These are phyloP conservation scores for Schrankia costaestrigalis DNA, from an alignment of 2,888 invertebrate species.

Conservation along the genomic window DNA sequence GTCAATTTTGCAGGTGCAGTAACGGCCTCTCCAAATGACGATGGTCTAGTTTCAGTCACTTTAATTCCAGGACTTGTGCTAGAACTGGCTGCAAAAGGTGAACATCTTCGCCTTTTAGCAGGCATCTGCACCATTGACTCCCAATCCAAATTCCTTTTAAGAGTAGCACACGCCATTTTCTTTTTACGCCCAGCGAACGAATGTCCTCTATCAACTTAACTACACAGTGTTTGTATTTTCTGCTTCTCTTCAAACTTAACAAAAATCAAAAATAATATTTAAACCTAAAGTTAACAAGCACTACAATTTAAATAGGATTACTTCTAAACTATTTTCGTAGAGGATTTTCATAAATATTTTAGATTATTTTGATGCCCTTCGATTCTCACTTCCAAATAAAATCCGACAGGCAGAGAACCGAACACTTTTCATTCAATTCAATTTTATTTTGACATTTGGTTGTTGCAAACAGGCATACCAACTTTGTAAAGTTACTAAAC, in stretches of 20 bases:
- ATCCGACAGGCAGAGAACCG: slow-evolving; percentile 36
- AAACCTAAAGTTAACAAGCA: slow-evolving; percentile 45
- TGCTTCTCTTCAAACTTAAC: slow-evolving; percentile 49
- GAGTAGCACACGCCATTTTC: slow-evolving; percentile 98
- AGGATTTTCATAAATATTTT: slow-evolving; percentile 61
- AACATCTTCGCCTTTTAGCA: slow-evolving; percentile 94
- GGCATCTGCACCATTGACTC: slow-evolving; percentile 94
- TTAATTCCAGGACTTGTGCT: slow-evolving; percentile 76
- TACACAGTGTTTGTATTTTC: slow-evolving; percentile 48
- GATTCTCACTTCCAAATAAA: slow-evolving; percentile 60
- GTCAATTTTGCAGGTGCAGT: slow-evolving; percentile 88
- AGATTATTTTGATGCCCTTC: slow-evolving; percentile 58
- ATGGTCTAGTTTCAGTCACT: slow-evolving; percentile 82
- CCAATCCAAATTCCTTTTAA: slow-evolving; percentile 97
- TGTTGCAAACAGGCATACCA: slow-evolving; percentile 34
- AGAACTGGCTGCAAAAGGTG: slow-evolving; percentile 87
- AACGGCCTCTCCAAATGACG: slow-evolving; percentile 91
- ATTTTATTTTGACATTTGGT: slow-evolving; percentile 61
- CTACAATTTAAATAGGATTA: slow-evolving; percentile 48
- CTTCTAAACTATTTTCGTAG: slow-evolving; percentile 44
- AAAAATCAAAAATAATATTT: slow-evolving; percentile 60
- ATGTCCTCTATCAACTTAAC: slow-evolving; percentile 61
- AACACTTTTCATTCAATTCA: slow-evolving; percentile 59
- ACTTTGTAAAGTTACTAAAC: slow-evolving; percentile 23
- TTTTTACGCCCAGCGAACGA: slow-evolving; percentile 83